phyloP scores from a whole-genome alignment of 2,888 invertebrate species.

The Dichetophora obliterata region DNA sequence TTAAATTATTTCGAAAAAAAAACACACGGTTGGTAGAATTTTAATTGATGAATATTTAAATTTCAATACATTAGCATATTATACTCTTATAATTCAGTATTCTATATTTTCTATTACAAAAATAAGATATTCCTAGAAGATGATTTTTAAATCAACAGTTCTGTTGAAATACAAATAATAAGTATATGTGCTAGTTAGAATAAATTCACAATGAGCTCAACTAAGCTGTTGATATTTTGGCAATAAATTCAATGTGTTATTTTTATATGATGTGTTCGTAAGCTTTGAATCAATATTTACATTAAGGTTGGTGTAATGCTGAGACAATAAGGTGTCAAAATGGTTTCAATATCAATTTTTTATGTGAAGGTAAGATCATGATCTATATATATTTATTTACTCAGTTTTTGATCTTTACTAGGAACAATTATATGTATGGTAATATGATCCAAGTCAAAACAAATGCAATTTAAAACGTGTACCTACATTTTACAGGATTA shows the following conservation, averaged over 20 bases:
- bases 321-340: background rate
- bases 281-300: no score
- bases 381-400: background rate
- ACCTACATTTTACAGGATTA: no score
- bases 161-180: no score
- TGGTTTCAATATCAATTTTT: background rate
- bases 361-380: background rate
- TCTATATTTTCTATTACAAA: slow-evolving; percentile 16
- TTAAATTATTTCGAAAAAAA: slow-evolving; percentile 30
- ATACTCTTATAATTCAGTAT: slow-evolving; percentile 20
- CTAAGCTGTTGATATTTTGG: background rate
- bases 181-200: no score
- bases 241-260: background rate
- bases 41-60: slow-evolving; percentile 12
- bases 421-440: slow-evolving; percentile 5
- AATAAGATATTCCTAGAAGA: slow-evolving; percentile 13
- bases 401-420: slow-evolving; percentile 4
- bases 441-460: background rate
- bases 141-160: background rate
- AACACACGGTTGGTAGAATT: slow-evolving; percentile 25
- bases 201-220: no score
- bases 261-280: no score
- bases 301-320: background rate
- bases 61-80: slow-evolving; percentile 14
- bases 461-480: no score